phyloP scores from a whole-genome alignment of 2,113 vertebrate genomes.

The Sceloporus undulatus region DNA sequence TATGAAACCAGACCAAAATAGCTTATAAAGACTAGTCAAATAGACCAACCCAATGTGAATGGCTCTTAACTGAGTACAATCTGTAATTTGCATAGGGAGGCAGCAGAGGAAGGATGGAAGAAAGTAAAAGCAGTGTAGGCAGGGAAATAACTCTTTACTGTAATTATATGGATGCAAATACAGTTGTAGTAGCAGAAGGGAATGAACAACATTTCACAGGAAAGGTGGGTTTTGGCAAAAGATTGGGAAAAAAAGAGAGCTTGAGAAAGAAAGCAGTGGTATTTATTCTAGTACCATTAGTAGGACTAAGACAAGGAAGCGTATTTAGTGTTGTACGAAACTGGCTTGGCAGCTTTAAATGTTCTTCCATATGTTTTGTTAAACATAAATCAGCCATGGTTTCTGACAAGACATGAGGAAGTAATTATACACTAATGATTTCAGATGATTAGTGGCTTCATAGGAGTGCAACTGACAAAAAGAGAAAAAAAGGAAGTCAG shows the following conservation, averaged over 20 bases:
- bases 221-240: neutral
- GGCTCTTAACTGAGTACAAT: neutral
- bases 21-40: neutral
- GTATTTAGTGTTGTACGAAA: neutral
- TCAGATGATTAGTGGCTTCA: neutral
- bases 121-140: neutral
- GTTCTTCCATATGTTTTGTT: conserved; percentile 15
- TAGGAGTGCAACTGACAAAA: conserved; percentile 22
- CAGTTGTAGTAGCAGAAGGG: neutral
- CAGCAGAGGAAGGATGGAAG: neutral
- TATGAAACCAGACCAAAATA: no score
- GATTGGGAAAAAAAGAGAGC: no score
- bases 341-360: neutral
- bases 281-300: no score
- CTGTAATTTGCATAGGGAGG: neutral
- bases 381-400: neutral
- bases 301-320: neutral
- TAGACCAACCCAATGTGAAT: neutral
- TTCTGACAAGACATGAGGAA: conserved; percentile 9
- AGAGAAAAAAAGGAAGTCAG: neutral
- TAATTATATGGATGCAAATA: neutral
- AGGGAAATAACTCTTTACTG: neutral
- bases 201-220: neutral
- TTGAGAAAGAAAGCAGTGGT: neutral
- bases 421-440: conserved; percentile 6